Conservation (phyloP, 2,797 vertebrate species). For the Melanotaenia pygmaea region DNA sequence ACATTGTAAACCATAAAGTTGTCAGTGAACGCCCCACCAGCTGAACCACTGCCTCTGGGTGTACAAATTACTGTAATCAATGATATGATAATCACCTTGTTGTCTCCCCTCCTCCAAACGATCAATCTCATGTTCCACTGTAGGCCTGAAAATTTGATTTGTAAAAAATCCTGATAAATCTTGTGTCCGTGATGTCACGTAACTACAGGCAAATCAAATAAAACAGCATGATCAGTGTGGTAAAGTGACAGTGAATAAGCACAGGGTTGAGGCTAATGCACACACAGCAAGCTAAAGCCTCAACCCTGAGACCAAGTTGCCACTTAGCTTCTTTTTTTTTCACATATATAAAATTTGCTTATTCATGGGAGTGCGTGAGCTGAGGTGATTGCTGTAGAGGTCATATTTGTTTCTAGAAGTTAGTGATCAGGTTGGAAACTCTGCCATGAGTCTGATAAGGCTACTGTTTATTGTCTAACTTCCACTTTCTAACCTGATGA, state of each 20-base stretch:
- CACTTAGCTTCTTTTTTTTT: slow-evolving; percentile 10
- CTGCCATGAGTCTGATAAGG: slow-evolving; percentile 77
- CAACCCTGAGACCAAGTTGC: slow-evolving; percentile 1
- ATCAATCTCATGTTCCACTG: slow-evolving; percentile 55
- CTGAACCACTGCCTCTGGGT: slow-evolving; percentile 18
- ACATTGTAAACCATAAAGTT: slow-evolving; percentile 44
- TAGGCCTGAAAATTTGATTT: slow-evolving; percentile 55
- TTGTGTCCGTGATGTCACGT: slow-evolving; percentile 40
- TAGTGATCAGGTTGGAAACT: slow-evolving; percentile 75
- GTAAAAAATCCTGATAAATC: slow-evolving; percentile 52
- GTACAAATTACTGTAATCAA: slow-evolving; percentile 62
- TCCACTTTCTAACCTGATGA: slow-evolving; percentile 77
- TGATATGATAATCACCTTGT: slow-evolving; percentile 55
- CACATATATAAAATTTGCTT: slow-evolving; percentile 18
- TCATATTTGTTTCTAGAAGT: slow-evolving; percentile 73
- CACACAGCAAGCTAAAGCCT: neutral
- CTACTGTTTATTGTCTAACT: slow-evolving; percentile 80
- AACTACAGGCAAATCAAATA: slow-evolving; percentile 50
- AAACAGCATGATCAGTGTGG: slow-evolving; percentile 20
- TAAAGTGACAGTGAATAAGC: slow-evolving; percentile 30
- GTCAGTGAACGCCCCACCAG: slow-evolving; percentile 53
- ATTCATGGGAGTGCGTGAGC: slow-evolving; percentile 36
- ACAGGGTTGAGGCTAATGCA: slow-evolving; percentile 20
- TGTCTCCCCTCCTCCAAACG: slow-evolving; percentile 36
- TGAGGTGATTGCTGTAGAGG: slow-evolving; percentile 41